Base-by-base conservation (phyloP, 2,888 invertebrate genomes). In the Icerya purchasi region DNA sequence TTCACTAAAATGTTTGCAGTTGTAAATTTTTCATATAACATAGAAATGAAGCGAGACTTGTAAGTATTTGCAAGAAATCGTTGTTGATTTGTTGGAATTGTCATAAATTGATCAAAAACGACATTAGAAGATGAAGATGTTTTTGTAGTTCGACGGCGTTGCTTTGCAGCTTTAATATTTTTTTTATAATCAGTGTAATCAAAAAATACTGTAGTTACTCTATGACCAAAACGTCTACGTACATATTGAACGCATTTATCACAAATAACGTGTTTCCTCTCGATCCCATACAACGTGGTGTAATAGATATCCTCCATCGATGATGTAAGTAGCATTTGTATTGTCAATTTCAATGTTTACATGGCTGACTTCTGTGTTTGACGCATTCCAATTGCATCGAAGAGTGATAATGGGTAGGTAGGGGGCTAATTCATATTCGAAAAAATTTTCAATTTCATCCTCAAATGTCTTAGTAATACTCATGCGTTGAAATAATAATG, bases 241-340 rank as follows among this genome's bases (percentile, higher is more conserved):
- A 36, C 36, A 36, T 36, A 36, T 14, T 36, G 36, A 36, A 36
- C 36, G 36, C 14, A 36, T 14, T 36, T 36, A 36, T 36, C 36
- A 36, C 5, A 36, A 36, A 36, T 36, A n/a, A n/a, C n/a, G n/a
- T 53, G 25, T 53, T 58, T 58, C 53, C 24, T 58, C 53, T 53
- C 22, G 20, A 25, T 51, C 52, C 53, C 58, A 58, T 53, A 58
- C 36, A 18, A 58, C 58, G 1, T 52, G 23, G 52, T 53, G 52
- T 53, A 58, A 53, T 51, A 58, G 21, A 53, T 25, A 67, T 66
- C 67, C 66, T 50, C 68, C 67, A 61, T 68, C 68, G 24, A 68
- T 61, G 23, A 68, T 64, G 61, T 62, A n/a, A 23, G 18, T 51
- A 14, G 36, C 36, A 36, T 36, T 36, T 36, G 36, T 36, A 3